Conservation (phyloP, 2,888 invertebrate species). For the Chelonus formosanus region DNA sequence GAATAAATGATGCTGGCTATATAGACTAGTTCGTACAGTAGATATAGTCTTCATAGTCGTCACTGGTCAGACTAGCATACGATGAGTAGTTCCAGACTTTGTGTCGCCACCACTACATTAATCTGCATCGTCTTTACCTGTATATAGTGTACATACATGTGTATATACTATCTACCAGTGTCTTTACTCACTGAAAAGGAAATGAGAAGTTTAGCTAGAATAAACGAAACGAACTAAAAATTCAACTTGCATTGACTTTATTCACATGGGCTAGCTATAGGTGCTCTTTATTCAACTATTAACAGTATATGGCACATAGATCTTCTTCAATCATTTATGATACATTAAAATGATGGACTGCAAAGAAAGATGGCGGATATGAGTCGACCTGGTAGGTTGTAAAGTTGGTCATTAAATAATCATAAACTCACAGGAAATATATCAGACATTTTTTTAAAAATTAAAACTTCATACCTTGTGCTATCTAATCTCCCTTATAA, state of each 20-base stretch:
- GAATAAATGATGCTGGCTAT: slow-evolving; percentile 56
- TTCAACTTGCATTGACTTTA: slow-evolving; percentile 4
- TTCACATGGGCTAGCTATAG: background rate
- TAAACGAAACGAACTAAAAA: background rate
- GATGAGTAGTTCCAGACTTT: slow-evolving; percentile 47
- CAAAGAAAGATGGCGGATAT: background rate
- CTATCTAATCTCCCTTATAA: no score
- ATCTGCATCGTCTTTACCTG: slow-evolving; percentile 16
- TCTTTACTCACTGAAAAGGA: slow-evolving; percentile 27
- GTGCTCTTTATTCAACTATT: background rate
- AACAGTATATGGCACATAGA: background rate
- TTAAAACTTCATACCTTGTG: no score
- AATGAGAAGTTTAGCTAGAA: background rate
- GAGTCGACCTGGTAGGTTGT: background rate
- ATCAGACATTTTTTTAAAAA: no score
- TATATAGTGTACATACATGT: background rate
- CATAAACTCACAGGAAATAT: slow-evolving; percentile 3
- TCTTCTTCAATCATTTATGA: slow-evolving; percentile 18
- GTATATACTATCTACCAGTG: slow-evolving; percentile 8
- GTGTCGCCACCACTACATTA: slow-evolving; percentile 45
- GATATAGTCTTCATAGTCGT: slow-evolving; percentile 30
- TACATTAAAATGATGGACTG: background rate
- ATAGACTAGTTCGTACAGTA: background rate
- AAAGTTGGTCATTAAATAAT: slow-evolving; percentile 16
- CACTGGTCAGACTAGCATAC: slow-evolving; percentile 27